Base-by-base conservation (phyloP, 2,888 invertebrate species). In the Drosophila recens region DNA sequence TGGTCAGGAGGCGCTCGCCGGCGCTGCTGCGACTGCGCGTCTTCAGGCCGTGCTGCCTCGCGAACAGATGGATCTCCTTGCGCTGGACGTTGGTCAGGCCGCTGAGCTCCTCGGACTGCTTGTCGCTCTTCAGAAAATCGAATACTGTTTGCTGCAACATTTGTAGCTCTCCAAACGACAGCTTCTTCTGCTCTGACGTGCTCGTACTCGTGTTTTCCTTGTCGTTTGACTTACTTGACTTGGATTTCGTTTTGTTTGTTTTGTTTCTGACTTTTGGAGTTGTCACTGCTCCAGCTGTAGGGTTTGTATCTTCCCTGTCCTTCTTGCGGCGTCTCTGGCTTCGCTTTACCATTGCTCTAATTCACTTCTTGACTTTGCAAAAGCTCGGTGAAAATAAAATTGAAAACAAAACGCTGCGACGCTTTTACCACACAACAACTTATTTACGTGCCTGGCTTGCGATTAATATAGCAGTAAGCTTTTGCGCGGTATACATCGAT, bases 41-140 rank as follows among this genome's bases (percentile, higher is more conserved):
- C 40, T 84, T 88, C 0, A 92, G 54, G 2, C 90, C 90, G 10
- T 84, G 48, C 0, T 73, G 56, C 0, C 70, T 69, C 8, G 90
- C 90, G 62, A 85, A 87, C 17, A 68, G 65, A 48, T 91, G 91
- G 10, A 91, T 48, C 63, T 89, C 89, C 48, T 81, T 87, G 2
- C 91, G 90, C 27, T 90, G 81, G 8, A 30, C 30, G 3, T 78
- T 83, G 3, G 69, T 69, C 4, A 92, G 63, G 0, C 75, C 80
- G 1, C 36, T 48, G 0, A 91, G 48, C 3, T 82, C 66, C 3
- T 74, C 49, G 15, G 77, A 67, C 1, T 53, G 23, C 3, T 88
- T 75, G 11, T 75, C 68, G 23, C 89, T 71, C 3, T 73, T 77
- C 3, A 90, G 13, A 30, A 91, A 91, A 34, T 90, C 83, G 0